phyloP scores from a whole-genome alignment of 2,113 vertebrate species.

The Hemiprocne comata region DNA sequence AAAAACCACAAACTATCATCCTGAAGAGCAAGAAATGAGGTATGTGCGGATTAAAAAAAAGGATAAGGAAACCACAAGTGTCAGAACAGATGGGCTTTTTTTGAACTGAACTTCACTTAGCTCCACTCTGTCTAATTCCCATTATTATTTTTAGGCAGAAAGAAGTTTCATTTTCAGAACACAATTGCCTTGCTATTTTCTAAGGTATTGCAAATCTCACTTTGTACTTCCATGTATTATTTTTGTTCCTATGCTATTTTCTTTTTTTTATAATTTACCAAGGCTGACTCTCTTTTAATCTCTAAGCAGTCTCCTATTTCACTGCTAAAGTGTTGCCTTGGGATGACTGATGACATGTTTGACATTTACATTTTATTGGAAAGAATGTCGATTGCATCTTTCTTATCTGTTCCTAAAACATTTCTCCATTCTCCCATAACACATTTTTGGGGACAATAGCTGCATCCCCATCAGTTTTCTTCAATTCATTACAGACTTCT shows the following conservation, averaged over 20 bases:
- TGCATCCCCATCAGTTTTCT: constrained; percentile 61
- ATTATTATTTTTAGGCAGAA: constrained; percentile 19
- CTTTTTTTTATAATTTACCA: not conserved
- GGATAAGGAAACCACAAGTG: not conserved
- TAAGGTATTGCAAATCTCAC: not conserved
- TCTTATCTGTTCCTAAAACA: constrained; percentile 15
- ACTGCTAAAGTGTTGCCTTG: constrained; percentile 27
- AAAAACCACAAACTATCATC: not conserved
- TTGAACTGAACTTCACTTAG: not conserved
- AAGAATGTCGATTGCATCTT: constrained; percentile 53
- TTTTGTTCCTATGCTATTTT: not conserved
- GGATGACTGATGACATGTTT: constrained; percentile 36
- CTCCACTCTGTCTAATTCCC: constrained; percentile 4
- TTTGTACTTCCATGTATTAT: not conserved
- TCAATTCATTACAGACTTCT: constrained; percentile 67
- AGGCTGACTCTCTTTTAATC: constrained; percentile 49
- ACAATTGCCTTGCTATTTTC: not conserved
- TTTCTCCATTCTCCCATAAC: not conserved
- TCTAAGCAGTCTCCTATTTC: constrained; percentile 36
- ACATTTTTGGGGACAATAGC: constrained; percentile 25
- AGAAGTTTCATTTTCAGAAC: not conserved
- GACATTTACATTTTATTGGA: constrained; percentile 61
- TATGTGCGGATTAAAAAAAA: not conserved
- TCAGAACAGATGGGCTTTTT: not conserved
- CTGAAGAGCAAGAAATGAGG: not conserved